Conservation (phyloP, 2,888 invertebrate species). For the Drosophila gaucha region DNA sequence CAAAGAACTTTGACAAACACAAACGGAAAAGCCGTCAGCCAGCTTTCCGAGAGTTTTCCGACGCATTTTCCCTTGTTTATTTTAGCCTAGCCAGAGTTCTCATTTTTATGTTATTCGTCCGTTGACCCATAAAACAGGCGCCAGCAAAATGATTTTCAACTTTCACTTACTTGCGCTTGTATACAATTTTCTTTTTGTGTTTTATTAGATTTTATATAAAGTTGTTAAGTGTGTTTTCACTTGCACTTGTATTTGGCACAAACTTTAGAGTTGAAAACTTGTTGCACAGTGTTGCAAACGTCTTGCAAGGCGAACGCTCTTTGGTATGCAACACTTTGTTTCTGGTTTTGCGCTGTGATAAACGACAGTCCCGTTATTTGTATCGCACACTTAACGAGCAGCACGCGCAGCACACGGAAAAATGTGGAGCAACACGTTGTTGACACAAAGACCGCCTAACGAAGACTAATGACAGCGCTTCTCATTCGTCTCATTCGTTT, state of each 20-base stretch:
- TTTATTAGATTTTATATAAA: background rate
- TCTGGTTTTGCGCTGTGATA: constrained; percentile 26
- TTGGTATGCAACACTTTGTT: constrained; percentile 30
- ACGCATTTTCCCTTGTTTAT: constrained; percentile 3
- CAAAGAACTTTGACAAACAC: constrained; percentile 25
- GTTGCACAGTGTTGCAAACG: constrained; percentile 54
- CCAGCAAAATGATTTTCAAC: constrained; percentile 33
- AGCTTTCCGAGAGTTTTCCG: constrained; percentile 28
- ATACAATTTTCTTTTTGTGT: background rate
- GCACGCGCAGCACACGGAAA: constrained; percentile 29
- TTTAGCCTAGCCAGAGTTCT: background rate
- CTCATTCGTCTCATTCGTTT: constrained; percentile 19
- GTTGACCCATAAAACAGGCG: constrained; percentile 61
- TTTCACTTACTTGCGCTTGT: constrained; percentile 43
- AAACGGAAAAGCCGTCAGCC: constrained; percentile 8
- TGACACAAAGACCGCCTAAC: constrained; percentile 83
- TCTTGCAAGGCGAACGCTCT: constrained; percentile 1
- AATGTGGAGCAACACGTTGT: constrained; percentile 81
- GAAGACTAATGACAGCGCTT: constrained; percentile 77
- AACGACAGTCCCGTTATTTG: constrained; percentile 22
- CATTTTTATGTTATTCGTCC: constrained; percentile 28
- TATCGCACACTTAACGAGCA: constrained; percentile 36
- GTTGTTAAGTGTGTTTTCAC: constrained; percentile 17
- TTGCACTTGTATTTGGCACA: constrained; percentile 28
- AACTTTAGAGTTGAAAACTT: constrained; percentile 55